These are phyloP conservation scores for Sapajus apella DNA, from an alignment of 2,113 vertebrate genomes.

Conservation along the genomic window DNA sequence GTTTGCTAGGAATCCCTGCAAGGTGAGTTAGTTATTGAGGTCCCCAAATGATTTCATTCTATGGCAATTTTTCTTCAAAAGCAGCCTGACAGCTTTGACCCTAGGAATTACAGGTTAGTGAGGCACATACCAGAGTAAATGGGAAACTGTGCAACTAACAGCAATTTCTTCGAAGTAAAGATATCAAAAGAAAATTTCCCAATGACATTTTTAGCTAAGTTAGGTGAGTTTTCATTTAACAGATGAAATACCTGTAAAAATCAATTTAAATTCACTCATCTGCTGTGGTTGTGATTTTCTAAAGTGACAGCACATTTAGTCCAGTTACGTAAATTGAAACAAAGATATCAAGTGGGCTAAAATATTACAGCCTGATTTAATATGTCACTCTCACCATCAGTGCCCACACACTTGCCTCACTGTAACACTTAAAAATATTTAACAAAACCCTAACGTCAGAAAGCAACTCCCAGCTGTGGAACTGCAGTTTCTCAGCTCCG, in stretches of 20 bases:
- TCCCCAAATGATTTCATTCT: neutral
- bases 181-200: neutral
- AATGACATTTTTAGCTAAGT: neutral
- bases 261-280: neutral
- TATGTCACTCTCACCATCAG: neutral
- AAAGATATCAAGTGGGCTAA: neutral
- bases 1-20: neutral
- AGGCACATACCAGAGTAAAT: neutral
- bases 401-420: neutral
- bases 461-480: neutral
- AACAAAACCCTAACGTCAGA: neutral
- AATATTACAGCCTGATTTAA: neutral
- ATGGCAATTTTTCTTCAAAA: neutral
- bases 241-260: neutral
- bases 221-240: neutral
- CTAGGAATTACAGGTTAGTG: neutral
- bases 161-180: conserved; percentile 11
- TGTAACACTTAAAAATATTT: neutral
- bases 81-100: neutral
- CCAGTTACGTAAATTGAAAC: neutral
- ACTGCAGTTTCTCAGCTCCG: neutral
- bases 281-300: neutral
- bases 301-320: neutral
- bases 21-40: neutral
- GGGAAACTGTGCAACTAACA: neutral